These are phyloP conservation scores for Ethmia dodecea DNA, from an alignment of 2,888 invertebrate species.

Conservation along the genomic window DNA sequence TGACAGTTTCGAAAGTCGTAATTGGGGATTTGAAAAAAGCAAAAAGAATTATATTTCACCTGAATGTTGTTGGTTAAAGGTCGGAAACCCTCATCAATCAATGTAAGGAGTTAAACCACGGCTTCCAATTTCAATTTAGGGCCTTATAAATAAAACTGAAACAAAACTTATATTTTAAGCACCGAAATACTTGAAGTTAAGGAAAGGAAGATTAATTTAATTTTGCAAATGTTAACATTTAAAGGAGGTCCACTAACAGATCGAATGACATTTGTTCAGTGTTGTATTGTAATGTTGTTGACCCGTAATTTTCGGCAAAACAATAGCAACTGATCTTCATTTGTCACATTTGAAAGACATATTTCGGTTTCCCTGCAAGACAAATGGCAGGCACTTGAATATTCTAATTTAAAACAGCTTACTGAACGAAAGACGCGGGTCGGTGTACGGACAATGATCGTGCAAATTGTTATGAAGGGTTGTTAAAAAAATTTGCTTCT, in stretches of 20 bases:
- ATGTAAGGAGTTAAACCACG: slow-evolving; percentile 6
- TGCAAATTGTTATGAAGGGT: slow-evolving; percentile 42
- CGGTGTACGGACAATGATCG: slow-evolving; percentile 50
- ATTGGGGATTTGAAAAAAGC: background rate
- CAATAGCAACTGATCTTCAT: slow-evolving; percentile 30
- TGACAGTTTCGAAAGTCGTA: background rate
- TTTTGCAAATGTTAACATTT: slow-evolving; percentile 1
- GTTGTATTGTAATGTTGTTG: slow-evolving; percentile 27
- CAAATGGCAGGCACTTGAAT: slow-evolving; percentile 47
- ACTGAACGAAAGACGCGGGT: slow-evolving; percentile 55
- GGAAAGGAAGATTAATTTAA: slow-evolving; percentile 8
- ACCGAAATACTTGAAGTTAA: slow-evolving; percentile 4
- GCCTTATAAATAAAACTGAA: slow-evolving; percentile 5
- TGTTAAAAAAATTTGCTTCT: slow-evolving; percentile 33
- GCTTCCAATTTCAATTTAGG: slow-evolving; percentile 2
- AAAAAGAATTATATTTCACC: too few species aligned
- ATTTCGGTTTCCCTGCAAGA: slow-evolving; percentile 35
- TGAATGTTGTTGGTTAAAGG: background rate
- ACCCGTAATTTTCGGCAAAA: slow-evolving; percentile 25
- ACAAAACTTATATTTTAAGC: background rate
- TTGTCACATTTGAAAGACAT: slow-evolving; percentile 36
- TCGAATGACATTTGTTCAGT: slow-evolving; percentile 15
- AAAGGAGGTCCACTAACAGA: slow-evolving; percentile 12
- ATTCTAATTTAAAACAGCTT: slow-evolving; percentile 61
- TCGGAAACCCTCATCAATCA: slow-evolving; percentile 7